phyloP scores from a whole-genome alignment of 2,113 vertebrate genomes.

The Myocastor coypus region DNA sequence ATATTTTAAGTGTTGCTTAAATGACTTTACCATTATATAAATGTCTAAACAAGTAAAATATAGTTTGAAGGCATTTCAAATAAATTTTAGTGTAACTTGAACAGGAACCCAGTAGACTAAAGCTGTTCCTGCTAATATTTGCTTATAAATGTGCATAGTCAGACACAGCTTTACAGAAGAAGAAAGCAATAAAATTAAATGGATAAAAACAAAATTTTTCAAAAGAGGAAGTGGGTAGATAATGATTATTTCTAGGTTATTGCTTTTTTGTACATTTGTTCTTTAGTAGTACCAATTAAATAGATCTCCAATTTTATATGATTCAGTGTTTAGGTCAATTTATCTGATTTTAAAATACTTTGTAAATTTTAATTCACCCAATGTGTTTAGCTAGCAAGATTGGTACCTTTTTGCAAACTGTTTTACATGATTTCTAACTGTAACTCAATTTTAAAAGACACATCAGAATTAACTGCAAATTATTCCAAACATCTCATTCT shows the following conservation, averaged over 20 bases:
- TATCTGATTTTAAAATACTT: not conserved
- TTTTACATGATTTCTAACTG: not conserved
- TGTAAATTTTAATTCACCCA: not conserved
- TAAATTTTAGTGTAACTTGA: not conserved
- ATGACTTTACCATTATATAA: not conserved
- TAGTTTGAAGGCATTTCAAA: not conserved
- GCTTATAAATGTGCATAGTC: not conserved
- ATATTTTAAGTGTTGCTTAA: not conserved
- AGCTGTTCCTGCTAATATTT: not conserved
- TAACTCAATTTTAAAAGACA: not conserved
- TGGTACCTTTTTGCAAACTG: not conserved
- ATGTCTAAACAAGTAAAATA: not conserved
- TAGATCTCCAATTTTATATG: not conserved
- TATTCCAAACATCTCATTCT: not conserved
- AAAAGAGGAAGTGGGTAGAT: not conserved
- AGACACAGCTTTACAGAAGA: not conserved
- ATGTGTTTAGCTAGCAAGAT: not conserved
- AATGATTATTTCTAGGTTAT: not conserved
- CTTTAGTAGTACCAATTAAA: not conserved
- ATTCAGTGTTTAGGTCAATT: not conserved
- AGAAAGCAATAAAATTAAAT: not conserved
- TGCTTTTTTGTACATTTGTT: not conserved
- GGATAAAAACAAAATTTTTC: not conserved
- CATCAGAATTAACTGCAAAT: not conserved
- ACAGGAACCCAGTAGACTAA: not conserved